phyloP scores from a whole-genome alignment of 64 coral and sea anemone genomes.

The Astreopora myriophthalma region DNA sequence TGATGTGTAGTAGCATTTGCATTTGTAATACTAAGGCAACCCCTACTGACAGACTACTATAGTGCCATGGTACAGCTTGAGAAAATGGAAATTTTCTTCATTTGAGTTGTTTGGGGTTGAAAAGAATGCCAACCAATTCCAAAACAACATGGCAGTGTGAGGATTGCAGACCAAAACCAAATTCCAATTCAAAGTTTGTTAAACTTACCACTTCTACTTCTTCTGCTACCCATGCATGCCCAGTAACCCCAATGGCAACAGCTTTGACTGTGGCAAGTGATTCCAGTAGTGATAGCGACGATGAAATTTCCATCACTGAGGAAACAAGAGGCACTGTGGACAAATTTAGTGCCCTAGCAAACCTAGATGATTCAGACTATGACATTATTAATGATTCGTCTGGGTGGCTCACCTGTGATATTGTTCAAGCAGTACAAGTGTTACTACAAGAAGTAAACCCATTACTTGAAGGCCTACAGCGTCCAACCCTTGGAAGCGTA shows the following conservation, averaged over 20 bases:
- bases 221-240: background rate
- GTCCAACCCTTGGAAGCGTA: conserved; percentile 44
- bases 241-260: background rate
- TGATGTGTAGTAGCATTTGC: conserved; percentile 64
- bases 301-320: conserved; percentile 25
- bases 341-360: conserved; percentile 42
- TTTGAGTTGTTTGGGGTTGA: conserved; percentile 58
- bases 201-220: conserved; percentile 25
- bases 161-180: conserved; percentile 28
- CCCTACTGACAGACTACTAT: conserved; percentile 47
- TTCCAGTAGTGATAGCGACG: conserved; percentile 2
- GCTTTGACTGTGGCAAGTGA: background rate
- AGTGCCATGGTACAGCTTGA: conserved; percentile 53
- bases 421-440: conserved; percentile 12
- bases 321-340: conserved; percentile 7
- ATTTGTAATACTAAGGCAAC: conserved; percentile 66
- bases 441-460: conserved; percentile 35
- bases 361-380: conserved; percentile 8
- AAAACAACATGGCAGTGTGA: conserved; percentile 35
- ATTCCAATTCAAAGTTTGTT: conserved; percentile 20
- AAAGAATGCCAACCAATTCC: conserved; percentile 56
- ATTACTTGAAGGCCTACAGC: conserved; percentile 27
- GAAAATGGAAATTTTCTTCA: conserved; percentile 57
- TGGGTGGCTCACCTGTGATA: conserved; percentile 23
- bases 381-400: conserved; percentile 10